These are phyloP conservation scores for Trachurus trachurus DNA, from an alignment of 2,797 vertebrate genomes.

Conservation along the genomic window DNA sequence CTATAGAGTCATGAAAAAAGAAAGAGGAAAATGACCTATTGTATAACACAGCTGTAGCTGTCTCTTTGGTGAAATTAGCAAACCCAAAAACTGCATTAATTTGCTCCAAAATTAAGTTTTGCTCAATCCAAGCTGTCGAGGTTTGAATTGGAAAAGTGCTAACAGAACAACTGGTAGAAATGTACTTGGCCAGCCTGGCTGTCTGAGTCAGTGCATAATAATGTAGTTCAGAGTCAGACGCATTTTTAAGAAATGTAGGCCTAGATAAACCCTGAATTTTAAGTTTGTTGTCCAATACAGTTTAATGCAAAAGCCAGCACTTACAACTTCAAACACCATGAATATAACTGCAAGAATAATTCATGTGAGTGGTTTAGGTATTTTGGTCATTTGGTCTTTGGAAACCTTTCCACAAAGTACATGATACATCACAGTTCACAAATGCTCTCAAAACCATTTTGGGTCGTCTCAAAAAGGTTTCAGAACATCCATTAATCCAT, in stretches of 20 bases:
- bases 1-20: constrained; percentile 56
- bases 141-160: not conserved
- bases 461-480: no score
- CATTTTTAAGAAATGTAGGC: constrained; percentile 5
- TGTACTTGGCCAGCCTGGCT: not conserved
- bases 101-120: constrained; percentile 7
- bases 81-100: constrained; percentile 41
- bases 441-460: no score
- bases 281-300: not conserved
- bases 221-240: not conserved
- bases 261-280: not conserved
- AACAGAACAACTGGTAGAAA: constrained; percentile 2
- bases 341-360: not conserved
- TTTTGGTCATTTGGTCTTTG: not conserved
- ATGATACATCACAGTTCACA: no score
- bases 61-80: constrained; percentile 41
- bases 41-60: constrained; percentile 30
- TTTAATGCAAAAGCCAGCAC: not conserved
- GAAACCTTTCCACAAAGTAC: no score
- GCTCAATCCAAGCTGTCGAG: constrained; percentile 9
- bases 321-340: not conserved
- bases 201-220: not conserved
- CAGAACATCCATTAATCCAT: no score
- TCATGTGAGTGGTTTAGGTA: not conserved
- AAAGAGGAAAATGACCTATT: constrained; percentile 49